phyloP scores from a whole-genome alignment of 2,888 invertebrate species.

The Ochlodes sylvanus region DNA sequence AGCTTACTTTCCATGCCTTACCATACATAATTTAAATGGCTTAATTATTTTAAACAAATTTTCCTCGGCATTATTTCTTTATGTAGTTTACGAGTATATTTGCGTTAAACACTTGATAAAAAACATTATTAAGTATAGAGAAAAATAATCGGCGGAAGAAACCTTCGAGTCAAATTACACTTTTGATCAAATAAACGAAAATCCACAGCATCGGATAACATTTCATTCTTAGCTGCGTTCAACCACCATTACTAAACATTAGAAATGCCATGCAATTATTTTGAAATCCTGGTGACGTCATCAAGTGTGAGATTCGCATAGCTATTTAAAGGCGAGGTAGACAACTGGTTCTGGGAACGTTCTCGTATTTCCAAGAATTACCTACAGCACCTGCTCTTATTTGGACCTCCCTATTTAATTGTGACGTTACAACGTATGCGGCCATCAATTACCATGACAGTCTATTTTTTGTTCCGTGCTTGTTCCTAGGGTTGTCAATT shows the following conservation, averaged over 20 bases:
- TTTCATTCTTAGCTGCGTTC: conserved; percentile 1
- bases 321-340: conserved; percentile 49
- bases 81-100: too few species aligned
- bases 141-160: not conserved
- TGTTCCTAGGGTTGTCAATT: conserved; percentile 28
- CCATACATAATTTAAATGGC: too few species aligned
- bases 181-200: not conserved
- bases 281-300: conserved; percentile 62
- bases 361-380: conserved; percentile 66
- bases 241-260: not conserved
- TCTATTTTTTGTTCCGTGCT: conserved; percentile 53
- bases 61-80: too few species aligned
- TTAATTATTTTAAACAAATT: too few species aligned
- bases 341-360: conserved; percentile 67
- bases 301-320: conserved; percentile 52
- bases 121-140: not conserved
- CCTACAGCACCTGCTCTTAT: conserved; percentile 67
- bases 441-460: conserved; percentile 70
- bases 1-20: conserved; percentile 14
- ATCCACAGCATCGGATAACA: not conserved
- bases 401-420: conserved; percentile 63
- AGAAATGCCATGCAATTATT: conserved; percentile 38
- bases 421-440: conserved; percentile 61
- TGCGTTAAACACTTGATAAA: too few species aligned
- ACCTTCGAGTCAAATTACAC: not conserved